Evolutionary conservation across 2,797 vertebrate genomes (phyloP).

Genomic region (Spondyliosoma cantharus): DNA sequence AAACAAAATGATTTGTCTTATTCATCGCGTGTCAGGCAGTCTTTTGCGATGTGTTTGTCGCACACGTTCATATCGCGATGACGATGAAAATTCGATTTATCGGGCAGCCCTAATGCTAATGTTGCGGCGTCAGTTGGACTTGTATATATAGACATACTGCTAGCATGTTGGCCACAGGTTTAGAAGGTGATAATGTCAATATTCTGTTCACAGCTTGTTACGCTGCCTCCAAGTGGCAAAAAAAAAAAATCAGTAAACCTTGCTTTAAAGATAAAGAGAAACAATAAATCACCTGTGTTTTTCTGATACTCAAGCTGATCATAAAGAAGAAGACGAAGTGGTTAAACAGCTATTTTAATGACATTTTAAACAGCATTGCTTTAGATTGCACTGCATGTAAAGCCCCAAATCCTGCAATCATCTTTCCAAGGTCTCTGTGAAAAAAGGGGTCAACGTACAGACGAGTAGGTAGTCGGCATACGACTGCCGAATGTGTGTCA

Average conservation of each 20-base stretch:
- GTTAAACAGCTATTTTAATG: background rate
- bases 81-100: too few relatives aligned
- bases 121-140: background rate
- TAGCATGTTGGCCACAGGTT: too few relatives aligned
- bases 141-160: background rate
- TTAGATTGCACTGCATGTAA: background rate
- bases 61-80: too few relatives aligned
- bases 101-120: background rate
- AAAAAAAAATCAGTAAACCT: background rate
- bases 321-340: background rate
- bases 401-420: background rate
- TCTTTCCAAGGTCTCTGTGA: background rate
- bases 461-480: slow-evolving; percentile 24
- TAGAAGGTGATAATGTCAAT: background rate
- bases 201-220: background rate
- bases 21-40: too few relatives aligned
- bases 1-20: too few relatives aligned
- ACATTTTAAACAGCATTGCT: background rate
- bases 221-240: background rate
- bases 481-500: slow-evolving; percentile 75
- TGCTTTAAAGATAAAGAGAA: too few relatives aligned
- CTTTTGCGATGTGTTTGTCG: too few relatives aligned
- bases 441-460: slow-evolving; percentile 30
- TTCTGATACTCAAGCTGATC: background rate
- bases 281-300: too few relatives aligned